Evolutionary conservation across 2,113 vertebrate genomes (phyloP), one percentile per base, ranked within the genome.

Genomic region (Aix galericulata): DNA sequence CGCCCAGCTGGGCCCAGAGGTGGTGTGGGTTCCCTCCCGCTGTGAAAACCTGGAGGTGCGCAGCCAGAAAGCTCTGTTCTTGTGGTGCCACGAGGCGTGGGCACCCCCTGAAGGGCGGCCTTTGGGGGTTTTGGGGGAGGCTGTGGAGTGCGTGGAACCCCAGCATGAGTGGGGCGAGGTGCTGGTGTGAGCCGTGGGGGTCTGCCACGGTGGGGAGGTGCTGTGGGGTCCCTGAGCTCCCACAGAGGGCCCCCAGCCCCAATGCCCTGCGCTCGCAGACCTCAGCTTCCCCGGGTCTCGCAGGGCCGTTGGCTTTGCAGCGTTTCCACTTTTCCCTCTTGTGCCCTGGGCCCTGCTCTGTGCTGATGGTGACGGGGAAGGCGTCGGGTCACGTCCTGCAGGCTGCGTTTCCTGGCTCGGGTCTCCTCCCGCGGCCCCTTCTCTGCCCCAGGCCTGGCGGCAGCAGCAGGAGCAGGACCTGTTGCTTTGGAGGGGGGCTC

Each of bases 261-360:
- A 16, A 8, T 46, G 44, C 18, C 9, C 21, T 73, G 40, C 0
- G 4, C 36, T 72, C 2, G 2, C 0, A 8, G 17, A 14, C 53
- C 34, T 20, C 6, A 22, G 76, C 5, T 52, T 56, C 29, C 36
- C 25, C 11, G 6, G 7, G 26, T 60, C 21, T 74, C 32, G 3
- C n/a, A 0, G 3, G 8, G 26, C 17, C 53, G 1, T 48, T 68
- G 34, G 42, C 62, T 74, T 5, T 0, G 0, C 34, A 10, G 48
- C 53, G n/a, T n/a, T 59, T 55, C 31, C 60, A 29, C 59, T 64
- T 13, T 34, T 60, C 42, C 6, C 7, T 85, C 25, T 32, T 7
- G 36, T 15, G 9, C 17, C 0, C 13, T 0, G 1, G 42, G 14
- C 36, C 66, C 71, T 3, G 8, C 36, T 63, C 59, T 27, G 38